Evolutionary conservation across 2,113 vertebrate genomes (phyloP).

Genomic region (Coreoperca whiteheadi): DNA sequence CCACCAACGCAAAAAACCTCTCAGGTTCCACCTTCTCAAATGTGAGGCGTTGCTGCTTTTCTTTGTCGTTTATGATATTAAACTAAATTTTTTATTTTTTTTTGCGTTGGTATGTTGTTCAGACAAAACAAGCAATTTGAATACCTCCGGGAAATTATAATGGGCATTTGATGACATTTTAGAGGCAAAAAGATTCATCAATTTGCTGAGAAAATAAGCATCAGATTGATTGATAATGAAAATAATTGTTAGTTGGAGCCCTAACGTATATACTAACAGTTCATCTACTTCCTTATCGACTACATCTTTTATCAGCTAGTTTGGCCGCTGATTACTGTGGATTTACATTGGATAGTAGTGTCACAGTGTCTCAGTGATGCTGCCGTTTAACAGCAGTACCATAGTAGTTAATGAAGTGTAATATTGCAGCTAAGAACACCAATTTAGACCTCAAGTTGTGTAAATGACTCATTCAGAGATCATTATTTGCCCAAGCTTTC

Average conservation of each 20-base stretch:
- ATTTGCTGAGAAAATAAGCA: no score
- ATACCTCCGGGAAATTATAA: neutral
- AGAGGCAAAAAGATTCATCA: neutral
- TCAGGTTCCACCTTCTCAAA: neutral
- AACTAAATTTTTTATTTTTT: neutral
- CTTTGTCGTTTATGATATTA: neutral
- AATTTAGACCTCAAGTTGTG: constrained; percentile 4
- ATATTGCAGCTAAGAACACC: neutral
- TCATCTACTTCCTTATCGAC: neutral
- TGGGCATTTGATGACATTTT: neutral
- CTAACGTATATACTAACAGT: no score
- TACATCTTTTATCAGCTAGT: neutral
- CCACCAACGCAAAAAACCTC: no score
- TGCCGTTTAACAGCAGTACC: neutral
- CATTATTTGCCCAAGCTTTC: neutral
- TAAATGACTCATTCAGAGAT: constrained; percentile 10
- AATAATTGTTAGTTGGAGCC: no score
- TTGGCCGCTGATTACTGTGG: neutral
- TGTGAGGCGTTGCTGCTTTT: neutral
- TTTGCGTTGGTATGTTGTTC: neutral
- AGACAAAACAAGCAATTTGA: neutral
- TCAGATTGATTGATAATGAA: no score
- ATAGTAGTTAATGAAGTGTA: neutral
- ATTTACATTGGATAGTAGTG: neutral
- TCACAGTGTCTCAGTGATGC: neutral